phyloP scores from a whole-genome alignment of 2,113 vertebrate species.

The Guaruba guarouba region DNA sequence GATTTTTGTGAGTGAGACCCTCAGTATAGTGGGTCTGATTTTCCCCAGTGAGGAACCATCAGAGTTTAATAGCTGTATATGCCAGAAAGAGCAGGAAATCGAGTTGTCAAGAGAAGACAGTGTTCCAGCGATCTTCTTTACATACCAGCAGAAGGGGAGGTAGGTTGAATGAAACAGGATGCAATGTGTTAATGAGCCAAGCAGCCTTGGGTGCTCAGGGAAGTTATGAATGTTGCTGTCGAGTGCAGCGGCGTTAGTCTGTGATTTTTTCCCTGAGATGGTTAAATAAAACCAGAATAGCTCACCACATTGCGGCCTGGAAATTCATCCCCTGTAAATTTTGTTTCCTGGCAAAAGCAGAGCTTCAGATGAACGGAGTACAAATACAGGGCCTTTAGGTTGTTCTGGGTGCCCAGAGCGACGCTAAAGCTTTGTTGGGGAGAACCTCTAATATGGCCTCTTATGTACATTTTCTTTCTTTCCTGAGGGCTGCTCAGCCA shows the following conservation, averaged over 20 bases:
- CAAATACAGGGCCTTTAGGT: not conserved
- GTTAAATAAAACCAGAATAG: slow-evolving; percentile 35
- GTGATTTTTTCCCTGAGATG: not conserved
- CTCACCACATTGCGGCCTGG: not conserved
- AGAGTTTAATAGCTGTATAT: not conserved
- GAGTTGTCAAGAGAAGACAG: not conserved
- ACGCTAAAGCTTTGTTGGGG: not conserved
- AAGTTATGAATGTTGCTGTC: not conserved
- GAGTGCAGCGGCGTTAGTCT: not conserved
- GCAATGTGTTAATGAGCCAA: not conserved
- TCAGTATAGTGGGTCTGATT: not conserved
- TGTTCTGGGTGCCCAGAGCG: not conserved
- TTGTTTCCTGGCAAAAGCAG: slow-evolving; percentile 34
- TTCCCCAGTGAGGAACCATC: not conserved
- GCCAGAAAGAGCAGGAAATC: not conserved
- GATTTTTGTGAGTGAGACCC: not conserved
- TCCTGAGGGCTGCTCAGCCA: not conserved
- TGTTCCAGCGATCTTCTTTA: not conserved
- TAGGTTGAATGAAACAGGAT: not conserved
- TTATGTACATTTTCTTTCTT: not conserved
- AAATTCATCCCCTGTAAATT: not conserved
- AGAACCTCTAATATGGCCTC: not conserved
- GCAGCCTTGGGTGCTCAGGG: not conserved
- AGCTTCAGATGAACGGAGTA: not conserved
- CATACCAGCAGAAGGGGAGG: not conserved